Evolutionary conservation across 2,797 vertebrate species (phyloP).

Genomic region (Oophaga sylvatica): DNA sequence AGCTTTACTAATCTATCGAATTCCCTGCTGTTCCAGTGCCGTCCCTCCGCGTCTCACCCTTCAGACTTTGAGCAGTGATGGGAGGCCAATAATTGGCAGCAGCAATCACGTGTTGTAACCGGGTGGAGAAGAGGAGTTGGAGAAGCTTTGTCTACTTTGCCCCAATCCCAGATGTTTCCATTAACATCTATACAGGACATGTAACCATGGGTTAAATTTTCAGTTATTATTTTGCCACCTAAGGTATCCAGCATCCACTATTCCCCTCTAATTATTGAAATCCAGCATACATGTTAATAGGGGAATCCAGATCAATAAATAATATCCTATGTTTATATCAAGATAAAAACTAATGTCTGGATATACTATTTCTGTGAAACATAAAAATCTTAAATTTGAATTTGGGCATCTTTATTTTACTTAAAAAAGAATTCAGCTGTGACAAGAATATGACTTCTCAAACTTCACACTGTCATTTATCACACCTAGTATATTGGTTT

Average conservation of each 20-base stretch:
- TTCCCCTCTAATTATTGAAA: background rate
- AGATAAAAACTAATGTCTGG: background rate
- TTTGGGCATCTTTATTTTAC: background rate
- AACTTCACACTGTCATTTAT: slow-evolving; percentile 28
- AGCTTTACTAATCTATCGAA: too few species aligned
- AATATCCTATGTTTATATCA: background rate
- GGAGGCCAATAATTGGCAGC: too few species aligned
- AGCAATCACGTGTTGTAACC: too few species aligned
- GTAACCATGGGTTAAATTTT: too few species aligned
- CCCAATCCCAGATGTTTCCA: too few species aligned
- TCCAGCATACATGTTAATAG: background rate
- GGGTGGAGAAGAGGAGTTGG: too few species aligned
- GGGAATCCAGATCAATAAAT: background rate
- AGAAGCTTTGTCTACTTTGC: too few species aligned
- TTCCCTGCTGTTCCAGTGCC: background rate
- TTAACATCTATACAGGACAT: too few species aligned
- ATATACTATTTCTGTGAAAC: background rate
- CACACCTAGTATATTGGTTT: slow-evolving; percentile 45
- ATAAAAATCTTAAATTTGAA: background rate
- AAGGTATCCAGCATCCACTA: background rate
- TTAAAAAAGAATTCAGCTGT: slow-evolving; percentile 30
- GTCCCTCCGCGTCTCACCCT: too few species aligned
- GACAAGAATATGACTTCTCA: slow-evolving; percentile 32
- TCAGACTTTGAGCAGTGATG: background rate
- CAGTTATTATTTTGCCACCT: background rate